A percentile compares a stretch with the other conserved stretches of the same genome.
Conservation (phyloP, 2,888 invertebrate species). For the Platerodrilus igneus region DNA sequence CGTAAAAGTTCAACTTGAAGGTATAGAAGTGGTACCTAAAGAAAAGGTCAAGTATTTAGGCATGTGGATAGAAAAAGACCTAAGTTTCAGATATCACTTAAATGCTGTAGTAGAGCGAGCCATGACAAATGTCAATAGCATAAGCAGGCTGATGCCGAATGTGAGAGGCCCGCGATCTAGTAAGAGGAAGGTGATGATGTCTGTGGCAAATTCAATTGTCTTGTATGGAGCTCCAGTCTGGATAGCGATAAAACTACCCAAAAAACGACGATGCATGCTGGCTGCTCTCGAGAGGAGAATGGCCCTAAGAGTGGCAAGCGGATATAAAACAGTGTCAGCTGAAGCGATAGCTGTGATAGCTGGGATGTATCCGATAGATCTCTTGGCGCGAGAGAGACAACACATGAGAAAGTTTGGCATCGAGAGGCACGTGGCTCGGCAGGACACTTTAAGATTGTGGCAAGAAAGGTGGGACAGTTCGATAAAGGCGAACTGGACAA, state of each 20-base stretch:
- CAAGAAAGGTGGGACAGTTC: slow-evolving; percentile 3
- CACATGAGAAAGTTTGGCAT: background rate
- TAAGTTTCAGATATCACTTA: slow-evolving; percentile 25
- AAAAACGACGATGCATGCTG: slow-evolving; percentile 7
- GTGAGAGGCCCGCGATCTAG: slow-evolving; percentile 7
- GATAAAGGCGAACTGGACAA: slow-evolving; percentile 11
- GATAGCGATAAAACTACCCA: slow-evolving; percentile 1
- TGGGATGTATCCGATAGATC: background rate
- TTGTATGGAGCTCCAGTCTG: slow-evolving; percentile 20
- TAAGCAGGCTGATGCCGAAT: slow-evolving; percentile 27
- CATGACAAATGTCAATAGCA: slow-evolving; percentile 11
- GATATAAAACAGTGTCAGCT: background rate
- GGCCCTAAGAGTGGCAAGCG: slow-evolving; percentile 4
- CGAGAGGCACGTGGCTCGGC: background rate
- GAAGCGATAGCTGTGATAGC: background rate
- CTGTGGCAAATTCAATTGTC: slow-evolving; percentile 9
- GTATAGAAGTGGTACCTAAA: background rate
- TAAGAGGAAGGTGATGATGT: slow-evolving; percentile 9
- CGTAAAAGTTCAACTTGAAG: slow-evolving; percentile 3
- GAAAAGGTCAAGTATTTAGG: slow-evolving; percentile 27
- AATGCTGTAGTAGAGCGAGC: slow-evolving; percentile 19
- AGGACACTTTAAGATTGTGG: background rate
- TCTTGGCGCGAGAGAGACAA: background rate
- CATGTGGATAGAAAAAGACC: slow-evolving; percentile 19
- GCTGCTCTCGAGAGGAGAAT: slow-evolving; percentile 6